Conservation (phyloP, 2,113 vertebrate genomes). For the Siniperca chuatsi region DNA sequence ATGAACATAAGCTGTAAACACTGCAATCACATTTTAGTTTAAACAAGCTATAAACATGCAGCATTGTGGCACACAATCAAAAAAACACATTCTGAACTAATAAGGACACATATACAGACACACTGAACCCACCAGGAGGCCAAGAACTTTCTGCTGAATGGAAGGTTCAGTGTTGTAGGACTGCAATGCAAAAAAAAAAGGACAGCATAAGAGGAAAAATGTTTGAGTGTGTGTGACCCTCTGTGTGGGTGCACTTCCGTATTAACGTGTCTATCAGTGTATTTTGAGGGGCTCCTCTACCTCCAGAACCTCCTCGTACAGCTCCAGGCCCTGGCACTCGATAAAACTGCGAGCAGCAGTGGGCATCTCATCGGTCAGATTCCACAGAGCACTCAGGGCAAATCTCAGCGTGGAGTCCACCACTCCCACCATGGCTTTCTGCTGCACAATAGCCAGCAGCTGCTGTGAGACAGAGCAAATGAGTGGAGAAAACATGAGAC, state of each 20-base stretch:
- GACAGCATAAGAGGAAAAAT: conserved; percentile 1
- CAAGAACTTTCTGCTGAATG: conserved; percentile 93
- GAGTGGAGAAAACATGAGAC: background rate
- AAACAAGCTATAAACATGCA: background rate
- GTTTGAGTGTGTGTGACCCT: background rate
- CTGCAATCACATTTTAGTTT: background rate
- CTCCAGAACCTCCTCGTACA: conserved; percentile 95
- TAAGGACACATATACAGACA: background rate
- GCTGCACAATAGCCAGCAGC: conserved; percentile 94
- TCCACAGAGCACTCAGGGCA: conserved; percentile 95
- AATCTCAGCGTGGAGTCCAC: conserved; percentile 94
- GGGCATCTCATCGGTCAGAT: conserved; percentile 95
- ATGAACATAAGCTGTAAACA: background rate
- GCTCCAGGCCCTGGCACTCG: conserved; percentile 93
- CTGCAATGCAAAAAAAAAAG: conserved; percentile 75
- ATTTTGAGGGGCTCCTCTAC: conserved; percentile 68
- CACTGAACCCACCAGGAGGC: conserved; percentile 89
- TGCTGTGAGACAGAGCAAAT: conserved; percentile 81
- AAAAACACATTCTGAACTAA: background rate
- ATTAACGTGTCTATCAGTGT: background rate
- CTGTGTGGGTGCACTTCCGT: background rate
- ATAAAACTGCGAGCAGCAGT: conserved; percentile 92
- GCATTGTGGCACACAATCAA: background rate
- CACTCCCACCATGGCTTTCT: conserved; percentile 92
- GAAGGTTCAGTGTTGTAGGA: conserved; percentile 90